These are phyloP conservation scores for Drosophila sproati DNA, from an alignment of 1,140 invertebrate genomes.

Conservation along the genomic window DNA sequence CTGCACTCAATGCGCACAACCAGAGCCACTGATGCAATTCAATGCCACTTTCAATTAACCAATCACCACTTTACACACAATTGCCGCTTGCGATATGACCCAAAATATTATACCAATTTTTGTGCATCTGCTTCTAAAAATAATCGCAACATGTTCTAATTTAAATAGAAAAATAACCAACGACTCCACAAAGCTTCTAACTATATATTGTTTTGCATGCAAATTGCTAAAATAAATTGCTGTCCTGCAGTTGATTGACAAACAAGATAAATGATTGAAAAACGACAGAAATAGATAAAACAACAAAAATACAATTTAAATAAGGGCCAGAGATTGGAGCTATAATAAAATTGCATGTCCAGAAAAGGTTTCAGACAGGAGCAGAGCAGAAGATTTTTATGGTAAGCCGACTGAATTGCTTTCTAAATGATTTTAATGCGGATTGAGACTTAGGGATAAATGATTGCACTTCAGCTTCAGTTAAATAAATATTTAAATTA, in stretches of 20 bases:
- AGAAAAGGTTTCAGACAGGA: not conserved
- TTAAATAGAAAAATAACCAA: constrained; percentile 13
- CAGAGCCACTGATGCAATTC: constrained; percentile 82
- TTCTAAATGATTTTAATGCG: constrained; percentile 3
- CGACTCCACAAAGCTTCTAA: not conserved
- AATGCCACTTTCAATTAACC: constrained; percentile 70
- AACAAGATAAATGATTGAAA: not conserved
- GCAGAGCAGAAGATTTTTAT: not conserved
- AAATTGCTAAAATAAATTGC: constrained; percentile 68
- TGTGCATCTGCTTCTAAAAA: constrained; percentile 3
- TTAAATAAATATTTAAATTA: not conserved
- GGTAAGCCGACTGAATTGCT: not conserved
- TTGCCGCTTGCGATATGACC: constrained; percentile 32
- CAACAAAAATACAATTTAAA: constrained; percentile 9
- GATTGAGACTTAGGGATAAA: not conserved
- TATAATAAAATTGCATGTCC: not conserved
- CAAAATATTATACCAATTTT: not conserved
- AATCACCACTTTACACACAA: constrained; percentile 26
- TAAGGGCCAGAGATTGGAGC: not conserved
- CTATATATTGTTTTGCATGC: constrained; percentile 64
- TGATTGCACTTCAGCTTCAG: constrained; percentile 24
- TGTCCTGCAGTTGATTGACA: constrained; percentile 22
- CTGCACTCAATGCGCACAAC: constrained; percentile 74
- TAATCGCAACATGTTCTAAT: constrained; percentile 1
- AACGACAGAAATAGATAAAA: not conserved